Conservation (phyloP, 2,113 vertebrate species). For the Gnathonemus longibarbis region DNA sequence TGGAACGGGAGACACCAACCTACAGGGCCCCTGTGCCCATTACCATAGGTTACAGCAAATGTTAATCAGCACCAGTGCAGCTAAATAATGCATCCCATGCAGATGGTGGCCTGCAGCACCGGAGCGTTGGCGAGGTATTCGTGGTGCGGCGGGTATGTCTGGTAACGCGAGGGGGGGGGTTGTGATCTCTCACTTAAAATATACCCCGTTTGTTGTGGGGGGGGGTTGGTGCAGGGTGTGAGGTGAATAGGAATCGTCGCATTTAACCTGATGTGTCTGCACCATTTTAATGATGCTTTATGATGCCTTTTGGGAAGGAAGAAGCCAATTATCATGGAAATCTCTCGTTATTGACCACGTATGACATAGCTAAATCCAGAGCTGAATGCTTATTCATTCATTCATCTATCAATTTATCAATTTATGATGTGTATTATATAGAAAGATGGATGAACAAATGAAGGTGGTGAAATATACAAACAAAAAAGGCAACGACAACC, state of each 20-base stretch:
- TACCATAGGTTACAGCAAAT: slow-evolving; percentile 82
- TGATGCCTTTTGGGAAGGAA: background rate
- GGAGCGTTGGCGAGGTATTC: slow-evolving; percentile 70
- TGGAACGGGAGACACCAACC: slow-evolving; percentile 74
- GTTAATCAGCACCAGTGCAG: slow-evolving; percentile 74
- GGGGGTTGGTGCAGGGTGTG: background rate
- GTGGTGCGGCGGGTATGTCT: slow-evolving; percentile 60
- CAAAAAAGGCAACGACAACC: background rate
- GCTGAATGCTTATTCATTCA: background rate
- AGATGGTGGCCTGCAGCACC: slow-evolving; percentile 70
- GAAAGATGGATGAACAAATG: background rate
- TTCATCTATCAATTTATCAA: background rate
- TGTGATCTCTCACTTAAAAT: slow-evolving; percentile 12
- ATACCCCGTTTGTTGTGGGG: background rate
- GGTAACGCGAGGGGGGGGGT: slow-evolving; percentile 32
- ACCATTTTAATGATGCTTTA: background rate
- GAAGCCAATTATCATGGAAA: background rate
- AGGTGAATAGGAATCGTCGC: slow-evolving; percentile 7
- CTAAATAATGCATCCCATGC: slow-evolving; percentile 82
- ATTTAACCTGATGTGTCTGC: background rate
- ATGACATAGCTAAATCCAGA: background rate
- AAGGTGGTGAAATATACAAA: background rate
- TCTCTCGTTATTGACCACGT: background rate
- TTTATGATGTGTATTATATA: background rate
- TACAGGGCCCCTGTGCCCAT: slow-evolving; percentile 73